Base-by-base conservation (phyloP, 2,113 vertebrate genomes). In the Hiodon alosoides region DNA sequence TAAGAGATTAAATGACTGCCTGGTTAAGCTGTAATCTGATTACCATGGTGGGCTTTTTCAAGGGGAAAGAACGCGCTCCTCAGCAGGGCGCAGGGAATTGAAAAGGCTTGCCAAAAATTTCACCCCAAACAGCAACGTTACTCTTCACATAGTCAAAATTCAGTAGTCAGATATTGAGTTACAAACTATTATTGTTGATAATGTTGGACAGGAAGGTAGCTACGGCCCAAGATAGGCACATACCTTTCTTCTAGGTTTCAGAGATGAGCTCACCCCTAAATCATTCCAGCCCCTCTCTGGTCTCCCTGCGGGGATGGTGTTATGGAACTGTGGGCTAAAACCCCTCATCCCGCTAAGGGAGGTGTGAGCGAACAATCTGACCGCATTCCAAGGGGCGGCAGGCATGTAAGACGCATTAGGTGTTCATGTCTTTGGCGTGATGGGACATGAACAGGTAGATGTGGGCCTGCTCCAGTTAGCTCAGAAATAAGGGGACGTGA, bases 1-100 rank as follows among this genome's bases (percentile, higher is more conserved):
- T 7, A 47, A 68, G 48, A 74, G 83, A 88, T 89, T 86, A 85
- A 82, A 82, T 81, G 79, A 83, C 75, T 78, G 76, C 71, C 47
- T 86, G 86, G 82, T 89, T 88, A 85, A 84, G 81, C 86, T 65
- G 16, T 81, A 87, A 90, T 90, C 67, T 85, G 89, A 86, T 90
- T 89, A 89, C 51, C 14, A 31, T 31, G 31, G 31, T 31, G 31
- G 31, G 31, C 31, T 2, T 31, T 31, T 31, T 31, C 31, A 31
- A 31, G 31, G 31, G 31, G 31, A 31, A 31, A 31, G 31, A 31
- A 31, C 31, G 31, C 31, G 31, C 31, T 31, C 31, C 31, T 1
- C 31, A 2, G 31, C 31, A 31, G 31, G 31, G 31, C 31, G 31
- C 31, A 31, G 2, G 31, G 31, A 31, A 31, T 31, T 31, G 31